Conservation (phyloP, 2,113 vertebrate genomes). For the Platycercus adscitus region DNA sequence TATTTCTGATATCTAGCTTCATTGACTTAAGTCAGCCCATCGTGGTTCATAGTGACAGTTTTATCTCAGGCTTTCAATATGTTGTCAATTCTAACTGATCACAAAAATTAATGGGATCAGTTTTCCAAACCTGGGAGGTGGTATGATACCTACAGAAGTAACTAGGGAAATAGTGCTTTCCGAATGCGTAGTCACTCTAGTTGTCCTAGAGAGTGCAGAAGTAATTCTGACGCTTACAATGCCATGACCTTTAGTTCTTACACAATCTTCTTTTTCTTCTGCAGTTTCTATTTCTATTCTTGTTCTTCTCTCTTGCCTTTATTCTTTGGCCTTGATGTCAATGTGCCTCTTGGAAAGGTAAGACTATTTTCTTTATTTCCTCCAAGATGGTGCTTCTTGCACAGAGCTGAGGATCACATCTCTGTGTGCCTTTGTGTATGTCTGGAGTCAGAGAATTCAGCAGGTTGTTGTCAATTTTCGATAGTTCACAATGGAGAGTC, state of each 20-base stretch:
- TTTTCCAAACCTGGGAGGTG: neutral
- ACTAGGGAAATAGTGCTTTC: neutral
- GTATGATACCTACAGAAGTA: neutral
- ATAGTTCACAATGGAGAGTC: neutral
- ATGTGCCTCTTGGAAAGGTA: slow-evolving; percentile 91
- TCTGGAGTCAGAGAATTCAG: neutral
- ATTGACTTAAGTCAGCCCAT: neutral
- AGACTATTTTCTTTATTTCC: slow-evolving; percentile 72
- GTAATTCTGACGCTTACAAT: slow-evolving; percentile 5
- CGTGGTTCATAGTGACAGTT: neutral
- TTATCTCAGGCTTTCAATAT: neutral
- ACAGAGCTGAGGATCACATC: neutral
- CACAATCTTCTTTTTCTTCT: slow-evolving; percentile 74
- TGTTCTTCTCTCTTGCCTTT: slow-evolving; percentile 99
- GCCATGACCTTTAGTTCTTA: slow-evolving; percentile 40
- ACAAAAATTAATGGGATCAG: neutral
- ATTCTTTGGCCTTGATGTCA: slow-evolving; percentile 99
- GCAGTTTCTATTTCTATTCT: slow-evolving; percentile 98
- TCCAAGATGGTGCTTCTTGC: neutral
- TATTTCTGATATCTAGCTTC: neutral
- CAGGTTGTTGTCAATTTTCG: neutral
- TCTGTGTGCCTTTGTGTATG: neutral
- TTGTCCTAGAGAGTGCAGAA: neutral
- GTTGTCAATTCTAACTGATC: neutral
- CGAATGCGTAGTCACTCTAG: neutral